Evolutionary conservation across 2,888 invertebrate species (phyloP).

Genomic region (Drosophila birchii): DNA sequence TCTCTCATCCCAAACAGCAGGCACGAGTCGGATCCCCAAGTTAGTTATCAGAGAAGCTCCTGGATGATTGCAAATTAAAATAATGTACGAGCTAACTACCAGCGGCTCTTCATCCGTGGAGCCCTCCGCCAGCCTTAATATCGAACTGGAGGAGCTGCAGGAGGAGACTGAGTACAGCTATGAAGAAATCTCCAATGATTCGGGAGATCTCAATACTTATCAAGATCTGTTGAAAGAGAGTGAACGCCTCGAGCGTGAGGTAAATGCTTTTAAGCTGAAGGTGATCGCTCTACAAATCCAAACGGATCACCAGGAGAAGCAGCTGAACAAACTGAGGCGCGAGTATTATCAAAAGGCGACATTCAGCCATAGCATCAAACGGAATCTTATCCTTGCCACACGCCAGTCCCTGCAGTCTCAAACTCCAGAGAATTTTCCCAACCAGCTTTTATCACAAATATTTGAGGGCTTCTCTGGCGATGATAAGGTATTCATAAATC

Average conservation of each 20-base stretch:
- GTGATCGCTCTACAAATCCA: constrained; percentile 48
- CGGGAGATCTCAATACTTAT: constrained; percentile 1
- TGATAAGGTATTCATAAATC: constrained; percentile 22
- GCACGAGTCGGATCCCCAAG: background rate
- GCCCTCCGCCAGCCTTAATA: background rate
- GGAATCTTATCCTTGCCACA: constrained; percentile 29
- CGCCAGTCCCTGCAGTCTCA: constrained; percentile 30
- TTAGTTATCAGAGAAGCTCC: background rate
- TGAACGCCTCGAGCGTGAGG: constrained; percentile 17
- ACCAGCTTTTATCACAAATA: constrained; percentile 37
- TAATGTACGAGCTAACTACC: constrained; percentile 16
- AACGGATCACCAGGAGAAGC: constrained; percentile 17
- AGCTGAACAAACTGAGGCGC: background rate
- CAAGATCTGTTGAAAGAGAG: constrained; percentile 20
- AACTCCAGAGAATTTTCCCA: constrained; percentile 49
- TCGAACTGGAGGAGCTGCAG: constrained; percentile 1
- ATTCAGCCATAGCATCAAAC: constrained; percentile 36
- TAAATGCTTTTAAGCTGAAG: constrained; percentile 42
- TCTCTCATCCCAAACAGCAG: constrained; percentile 1
- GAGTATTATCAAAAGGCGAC: constrained; percentile 4
- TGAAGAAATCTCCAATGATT: background rate
- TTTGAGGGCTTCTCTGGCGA: constrained; percentile 50
- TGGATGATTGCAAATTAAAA: constrained; percentile 1
- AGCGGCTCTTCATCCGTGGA: background rate
- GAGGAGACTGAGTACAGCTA: background rate